A percentile compares a stretch with the other conserved stretches of the same genome.
phyloP scores from a whole-genome alignment of 2,888 invertebrate genomes.

The Chaitophorus viminalis region DNA sequence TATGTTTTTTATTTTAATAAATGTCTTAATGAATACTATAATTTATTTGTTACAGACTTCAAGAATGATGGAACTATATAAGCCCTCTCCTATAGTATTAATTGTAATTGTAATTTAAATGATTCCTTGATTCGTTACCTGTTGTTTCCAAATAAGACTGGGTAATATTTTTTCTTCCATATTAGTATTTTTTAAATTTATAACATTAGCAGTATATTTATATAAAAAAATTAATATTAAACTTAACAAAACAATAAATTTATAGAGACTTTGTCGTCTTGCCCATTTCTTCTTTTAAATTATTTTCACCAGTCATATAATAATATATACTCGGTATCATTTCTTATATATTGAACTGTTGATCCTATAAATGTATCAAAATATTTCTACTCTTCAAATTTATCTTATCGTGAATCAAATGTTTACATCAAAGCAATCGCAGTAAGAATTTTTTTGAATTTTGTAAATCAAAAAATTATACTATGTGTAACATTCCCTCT shows the following conservation, averaged over 20 bases:
- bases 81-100: slow-evolving; percentile 50
- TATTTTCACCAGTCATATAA: slow-evolving; percentile 26
- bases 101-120: slow-evolving; percentile 54
- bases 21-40: background rate
- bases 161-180: slow-evolving; percentile 55
- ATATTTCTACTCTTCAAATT: background rate
- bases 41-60: slow-evolving; percentile 40
- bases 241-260: slow-evolving; percentile 7
- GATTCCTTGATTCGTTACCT: slow-evolving; percentile 59
- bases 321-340: background rate
- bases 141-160: slow-evolving; percentile 60
- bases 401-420: slow-evolving; percentile 41
- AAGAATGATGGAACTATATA: slow-evolving; percentile 39
- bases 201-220: slow-evolving; percentile 38
- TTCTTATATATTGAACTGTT: slow-evolving; percentile 39
- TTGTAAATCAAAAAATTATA: slow-evolving; percentile 16
- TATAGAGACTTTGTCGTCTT: slow-evolving; percentile 3
- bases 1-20: background rate
- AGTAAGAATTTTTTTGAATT: slow-evolving; percentile 2
- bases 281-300: background rate
- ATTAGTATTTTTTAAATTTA: slow-evolving; percentile 44
- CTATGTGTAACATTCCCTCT: slow-evolving; percentile 25
- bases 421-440: slow-evolving; percentile 51
- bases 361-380: background rate
- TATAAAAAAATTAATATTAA: slow-evolving; percentile 3